Evolutionary conservation across 2,888 invertebrate genomes (phyloP), one percentile per base, ranked within the genome.

Genomic region (Brachycybe producta): DNA sequence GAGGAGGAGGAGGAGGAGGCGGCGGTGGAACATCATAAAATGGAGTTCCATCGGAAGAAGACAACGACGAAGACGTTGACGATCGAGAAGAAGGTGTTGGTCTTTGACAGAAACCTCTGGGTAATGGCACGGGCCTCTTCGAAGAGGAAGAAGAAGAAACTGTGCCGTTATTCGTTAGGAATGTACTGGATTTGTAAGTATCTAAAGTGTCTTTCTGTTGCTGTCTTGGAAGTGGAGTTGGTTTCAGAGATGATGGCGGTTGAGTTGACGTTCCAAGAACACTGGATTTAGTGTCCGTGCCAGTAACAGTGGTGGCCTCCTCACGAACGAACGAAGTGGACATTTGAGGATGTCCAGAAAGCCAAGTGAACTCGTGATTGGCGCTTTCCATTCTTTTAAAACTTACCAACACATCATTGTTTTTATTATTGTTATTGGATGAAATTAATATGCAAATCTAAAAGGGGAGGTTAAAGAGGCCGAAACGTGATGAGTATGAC

Each of bases 321-420:
- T 15, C 21, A 34, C 17, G 41, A 23, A 49, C 30, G n/a, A n/a
- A n/a, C n/a, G n/a, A n/a, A n/a, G n/a, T n/a, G 5, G 49, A 41
- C 21, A 5, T 11, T n/a, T 49, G 49, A 15, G 49, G 41, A 7
- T 30, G 41, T 13, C 49, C 41, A 15, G 49, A 30, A 8, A 49
- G 28, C 40, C 41, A 49, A 13, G 32, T 41, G 28, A 49, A 49
- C 24, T 49, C 49, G 26, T 41, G 41, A 41, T 40, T 49, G 40
- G 49, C 49, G 24, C 32, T 48, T 30, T 49, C 49, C 49, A 49
- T 49, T 5, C 11, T n/a, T n/a, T n/a, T n/a, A n/a, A n/a, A n/a
- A n/a, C n/a, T n/a, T n/a, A n/a, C n/a, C n/a, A n/a, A n/a, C n/a
- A n/a, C n/a, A n/a, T n/a, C n/a, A n/a, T n/a, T n/a, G n/a, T n/a